phyloP scores from a whole-genome alignment of 30 jellyfish, hydroid and myxozoan genomes.

The Phacellophora camtschatica region DNA sequence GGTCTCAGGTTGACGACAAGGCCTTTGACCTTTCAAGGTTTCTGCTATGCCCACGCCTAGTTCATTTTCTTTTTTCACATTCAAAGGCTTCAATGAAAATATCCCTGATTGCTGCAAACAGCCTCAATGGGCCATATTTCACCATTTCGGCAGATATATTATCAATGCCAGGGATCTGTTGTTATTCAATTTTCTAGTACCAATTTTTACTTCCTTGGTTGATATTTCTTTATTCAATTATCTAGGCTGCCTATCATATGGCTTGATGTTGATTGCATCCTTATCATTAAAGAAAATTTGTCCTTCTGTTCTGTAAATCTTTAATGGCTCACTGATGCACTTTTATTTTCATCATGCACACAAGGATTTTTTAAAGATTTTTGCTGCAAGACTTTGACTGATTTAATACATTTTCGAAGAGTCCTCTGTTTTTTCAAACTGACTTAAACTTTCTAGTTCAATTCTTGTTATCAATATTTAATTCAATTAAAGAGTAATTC shows the following conservation, averaged over 20 bases:
- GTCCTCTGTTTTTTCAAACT: constrained; percentile 48
- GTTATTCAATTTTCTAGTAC: constrained; percentile 34
- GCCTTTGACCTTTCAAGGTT: constrained; percentile 22
- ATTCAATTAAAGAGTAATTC: no score
- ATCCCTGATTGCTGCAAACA: constrained; percentile 34
- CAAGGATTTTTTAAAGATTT: constrained; percentile 21
- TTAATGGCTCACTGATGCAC: constrained; percentile 43
- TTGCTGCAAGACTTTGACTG: constrained; percentile 47
- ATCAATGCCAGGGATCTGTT: constrained; percentile 50
- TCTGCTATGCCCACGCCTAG: constrained; percentile 40
- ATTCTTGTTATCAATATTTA: no score
- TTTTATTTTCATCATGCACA: constrained; percentile 47
- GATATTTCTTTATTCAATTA: constrained; percentile 62
- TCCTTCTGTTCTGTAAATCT: constrained; percentile 28
- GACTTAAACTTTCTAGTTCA: constrained; percentile 46
- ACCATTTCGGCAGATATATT: constrained; percentile 64
- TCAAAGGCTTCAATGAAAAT: constrained; percentile 44
- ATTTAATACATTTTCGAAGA: constrained; percentile 32
- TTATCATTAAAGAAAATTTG: constrained; percentile 32
- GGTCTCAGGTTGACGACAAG: not conserved
- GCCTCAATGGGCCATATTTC: constrained; percentile 47
- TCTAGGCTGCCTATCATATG: constrained; percentile 60
- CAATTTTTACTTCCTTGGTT: constrained; percentile 45
- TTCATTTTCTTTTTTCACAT: constrained; percentile 30
- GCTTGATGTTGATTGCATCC: constrained; percentile 34